Conservation (phyloP, 2,888 invertebrate species). For the Drosophila neotestacea region DNA sequence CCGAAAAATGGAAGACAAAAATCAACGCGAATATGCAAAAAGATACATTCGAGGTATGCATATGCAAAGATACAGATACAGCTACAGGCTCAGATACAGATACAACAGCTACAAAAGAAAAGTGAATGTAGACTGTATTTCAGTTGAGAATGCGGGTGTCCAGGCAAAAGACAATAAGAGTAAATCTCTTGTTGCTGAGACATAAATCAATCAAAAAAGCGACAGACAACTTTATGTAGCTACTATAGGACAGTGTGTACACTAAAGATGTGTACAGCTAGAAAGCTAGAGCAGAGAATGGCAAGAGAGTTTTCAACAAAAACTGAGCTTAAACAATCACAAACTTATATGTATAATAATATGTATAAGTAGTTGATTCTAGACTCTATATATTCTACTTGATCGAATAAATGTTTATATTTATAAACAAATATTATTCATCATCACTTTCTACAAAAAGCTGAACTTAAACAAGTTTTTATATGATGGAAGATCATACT, state of each 20-base stretch:
- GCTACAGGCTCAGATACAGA: constrained; percentile 5
- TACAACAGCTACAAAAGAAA: constrained; percentile 8
- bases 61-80: constrained; percentile 25
- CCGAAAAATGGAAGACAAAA: constrained; percentile 36
- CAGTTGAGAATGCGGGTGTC: constrained; percentile 47
- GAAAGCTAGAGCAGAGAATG: neutral
- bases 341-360: too few relatives aligned
- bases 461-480: neutral
- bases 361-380: too few relatives aligned
- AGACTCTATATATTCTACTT: too few relatives aligned
- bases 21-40: constrained; percentile 55
- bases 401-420: too few relatives aligned
- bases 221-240: neutral
- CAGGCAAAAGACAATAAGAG: constrained; percentile 23
- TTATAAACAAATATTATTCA: too few relatives aligned
- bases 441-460: neutral
- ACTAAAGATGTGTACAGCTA: neutral
- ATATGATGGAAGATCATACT: too few relatives aligned
- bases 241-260: neutral
- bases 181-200: constrained; percentile 18
- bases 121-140: constrained; percentile 39
- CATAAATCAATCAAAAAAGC: constrained; percentile 54
- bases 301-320: too few relatives aligned
- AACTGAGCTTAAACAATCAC: too few relatives aligned
- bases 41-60: constrained; percentile 51